Percentiles rank a stretch among this genome's conserved stretches.
phyloP scores from a whole-genome alignment of 2,888 invertebrate genomes.

The Synanthedon formicaeformis region DNA sequence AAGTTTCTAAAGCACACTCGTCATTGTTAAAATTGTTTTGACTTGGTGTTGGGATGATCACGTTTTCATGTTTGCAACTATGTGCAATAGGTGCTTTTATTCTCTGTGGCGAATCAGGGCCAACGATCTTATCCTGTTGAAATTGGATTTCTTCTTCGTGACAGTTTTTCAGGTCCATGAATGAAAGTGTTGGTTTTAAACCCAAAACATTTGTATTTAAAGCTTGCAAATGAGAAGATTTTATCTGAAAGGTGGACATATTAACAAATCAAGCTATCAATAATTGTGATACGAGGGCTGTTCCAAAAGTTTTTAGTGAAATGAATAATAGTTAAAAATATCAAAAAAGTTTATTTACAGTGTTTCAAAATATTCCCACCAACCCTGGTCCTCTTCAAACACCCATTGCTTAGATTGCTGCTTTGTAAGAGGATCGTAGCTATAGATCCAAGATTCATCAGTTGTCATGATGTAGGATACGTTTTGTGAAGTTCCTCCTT shows the following conservation, averaged over 20 bases:
- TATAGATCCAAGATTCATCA: too few relatives aligned
- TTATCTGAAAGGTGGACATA: slow-evolving; percentile 39
- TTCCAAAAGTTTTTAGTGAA: too few relatives aligned
- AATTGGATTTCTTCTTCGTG: slow-evolving; percentile 37
- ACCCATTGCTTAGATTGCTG: too few relatives aligned
- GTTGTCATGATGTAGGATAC: too few relatives aligned
- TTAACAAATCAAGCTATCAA: background rate
- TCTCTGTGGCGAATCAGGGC: slow-evolving; percentile 14
- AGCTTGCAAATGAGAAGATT: slow-evolving; percentile 21
- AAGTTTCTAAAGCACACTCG: slow-evolving; percentile 23
- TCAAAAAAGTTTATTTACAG: too few relatives aligned
- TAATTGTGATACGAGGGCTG: background rate
- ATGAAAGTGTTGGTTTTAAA: slow-evolving; percentile 32
- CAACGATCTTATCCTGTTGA: slow-evolving; percentile 34
- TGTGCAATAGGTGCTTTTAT: slow-evolving; percentile 28
- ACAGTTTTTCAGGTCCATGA: slow-evolving; percentile 21
- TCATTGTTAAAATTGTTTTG: slow-evolving; percentile 2
- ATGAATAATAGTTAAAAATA: too few relatives aligned
- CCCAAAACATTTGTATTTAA: slow-evolving; percentile 26
- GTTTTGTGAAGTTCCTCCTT: too few relatives aligned
- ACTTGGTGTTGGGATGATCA: background rate
- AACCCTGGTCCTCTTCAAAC: too few relatives aligned
- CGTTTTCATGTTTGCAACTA: slow-evolving; percentile 21
- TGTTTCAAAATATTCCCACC: too few relatives aligned
- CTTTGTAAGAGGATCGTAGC: too few relatives aligned